Base-by-base conservation (phyloP, 2,888 invertebrate species). In the Dryadula phaetusa region DNA sequence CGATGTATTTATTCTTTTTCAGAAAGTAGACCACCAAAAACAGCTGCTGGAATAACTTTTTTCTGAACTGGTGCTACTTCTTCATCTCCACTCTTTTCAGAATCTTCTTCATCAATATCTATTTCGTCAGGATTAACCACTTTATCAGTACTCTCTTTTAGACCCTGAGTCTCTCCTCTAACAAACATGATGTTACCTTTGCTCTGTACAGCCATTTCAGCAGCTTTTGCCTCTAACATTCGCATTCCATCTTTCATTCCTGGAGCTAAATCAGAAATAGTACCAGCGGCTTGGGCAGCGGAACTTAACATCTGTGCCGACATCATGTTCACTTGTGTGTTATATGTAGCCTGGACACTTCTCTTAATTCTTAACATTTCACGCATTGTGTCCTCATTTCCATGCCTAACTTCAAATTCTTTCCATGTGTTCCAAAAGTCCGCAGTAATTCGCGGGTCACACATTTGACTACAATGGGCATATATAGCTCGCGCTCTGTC, bases 401-500 rank as follows among this genome's bases (percentile, higher is more conserved):
- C 99, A 88, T 99, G 99, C 56, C 98, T 95, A 18, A 99, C 98
- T 93, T 99, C 99, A 92, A 99, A 99, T 80, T 99, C 99, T 85
- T 99, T 99, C 99, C 99, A 99, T 0, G 97, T 97, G 82, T 98
- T 97, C 99, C 99, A 99, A 87, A 99, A 99, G 66, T 97, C 96
- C 0, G 95, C 95, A 4, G 98, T 98, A 8, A 99, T 98, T 83
- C 99, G 95, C 1, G 99, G 99, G 93, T 99, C 99, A 88, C 99
- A 99, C 88, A 99, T 98, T 94, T 99, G 99, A 77, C 99, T 98
- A 82, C 99, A 99, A 86, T 99, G 99, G 0, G 97, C 97, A 85
- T 99, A 99, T 78, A 99, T 97, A 1, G 99, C 99, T 73, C 99
- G 93, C 0, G 99, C 99, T 74, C 99, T 94, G 86, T 99, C 99